A percentile compares a stretch with the other conserved stretches of the same genome.
phyloP scores from a whole-genome alignment of 2,888 invertebrate species.

The Tetranychus truncatus region DNA sequence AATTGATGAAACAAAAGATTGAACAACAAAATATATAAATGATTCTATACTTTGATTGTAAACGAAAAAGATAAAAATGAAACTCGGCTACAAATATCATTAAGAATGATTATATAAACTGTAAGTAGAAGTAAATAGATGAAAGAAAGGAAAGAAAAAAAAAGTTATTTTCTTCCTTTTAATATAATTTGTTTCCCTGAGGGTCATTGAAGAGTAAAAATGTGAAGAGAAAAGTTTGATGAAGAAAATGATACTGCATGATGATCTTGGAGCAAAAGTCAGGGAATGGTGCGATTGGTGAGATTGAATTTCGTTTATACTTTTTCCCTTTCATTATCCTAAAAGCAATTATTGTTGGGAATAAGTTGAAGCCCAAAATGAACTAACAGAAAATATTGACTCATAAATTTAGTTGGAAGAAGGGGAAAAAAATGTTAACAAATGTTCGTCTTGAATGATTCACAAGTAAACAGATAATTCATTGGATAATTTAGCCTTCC shows the following conservation, averaged over 20 bases:
- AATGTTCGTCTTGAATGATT: too few species aligned
- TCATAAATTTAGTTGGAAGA: too few species aligned
- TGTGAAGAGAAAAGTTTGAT: background rate
- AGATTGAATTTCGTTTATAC: too few species aligned
- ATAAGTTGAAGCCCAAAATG: too few species aligned
- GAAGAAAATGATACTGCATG: background rate
- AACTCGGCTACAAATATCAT: background rate
- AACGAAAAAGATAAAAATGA: background rate
- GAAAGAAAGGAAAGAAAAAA: background rate
- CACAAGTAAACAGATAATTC: too few species aligned
- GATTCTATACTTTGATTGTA: background rate
- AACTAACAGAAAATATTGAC: too few species aligned
- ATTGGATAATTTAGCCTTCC: too few species aligned
- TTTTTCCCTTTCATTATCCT: too few species aligned
- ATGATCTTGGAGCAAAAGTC: background rate
- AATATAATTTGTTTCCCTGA: background rate
- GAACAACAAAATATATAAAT: background rate
- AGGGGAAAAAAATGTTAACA: too few species aligned
- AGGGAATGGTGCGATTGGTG: too few species aligned
- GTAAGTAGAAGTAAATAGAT: too few species aligned
- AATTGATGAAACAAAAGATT: slow-evolving; percentile 1
- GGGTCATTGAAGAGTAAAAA: background rate
- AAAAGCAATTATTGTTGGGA: too few species aligned
- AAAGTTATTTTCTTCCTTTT: background rate
- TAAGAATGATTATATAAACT: background rate